A percentile compares a stretch with the other conserved stretches of the same genome.
phyloP scores from a whole-genome alignment of 2,888 invertebrate genomes.

The Eupelmus urozonus region DNA sequence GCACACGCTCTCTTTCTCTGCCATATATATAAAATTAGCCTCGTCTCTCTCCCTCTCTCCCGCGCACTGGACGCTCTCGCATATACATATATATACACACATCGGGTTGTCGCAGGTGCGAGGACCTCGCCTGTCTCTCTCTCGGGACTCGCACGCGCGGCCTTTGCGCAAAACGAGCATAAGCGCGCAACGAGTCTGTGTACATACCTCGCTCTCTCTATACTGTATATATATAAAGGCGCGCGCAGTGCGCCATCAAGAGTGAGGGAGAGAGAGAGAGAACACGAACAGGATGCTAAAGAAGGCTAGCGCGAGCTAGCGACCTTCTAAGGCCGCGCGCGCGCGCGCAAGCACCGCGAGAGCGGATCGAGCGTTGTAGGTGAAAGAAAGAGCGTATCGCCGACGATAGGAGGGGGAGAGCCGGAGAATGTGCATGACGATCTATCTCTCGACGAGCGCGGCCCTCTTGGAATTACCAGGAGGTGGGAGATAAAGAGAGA shows the following conservation, averaged over 20 bases:
- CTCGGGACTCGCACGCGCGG: neutral
- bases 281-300: constrained; percentile 69
- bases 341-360: constrained; percentile 60
- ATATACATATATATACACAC: too few species aligned
- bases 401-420: too few species aligned
- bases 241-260: constrained; percentile 6
- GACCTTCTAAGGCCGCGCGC: constrained; percentile 73
- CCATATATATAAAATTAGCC: too few species aligned
- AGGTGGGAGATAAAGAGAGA: too few species aligned
- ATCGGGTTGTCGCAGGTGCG: neutral
- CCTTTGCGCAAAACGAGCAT: neutral
- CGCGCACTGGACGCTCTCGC: too few species aligned
- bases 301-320: constrained; percentile 73
- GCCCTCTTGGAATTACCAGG: too few species aligned
- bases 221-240: neutral
- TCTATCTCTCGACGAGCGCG: too few species aligned
- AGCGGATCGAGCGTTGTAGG: constrained; percentile 37
- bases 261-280: constrained; percentile 24
- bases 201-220: too few species aligned
- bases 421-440: too few species aligned
- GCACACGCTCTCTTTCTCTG: too few species aligned
- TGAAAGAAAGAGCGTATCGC: constrained; percentile 44
- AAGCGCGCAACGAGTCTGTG: too few species aligned
- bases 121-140: neutral
- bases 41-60: too few species aligned